These are phyloP conservation scores for Lethenteron reissneri DNA, from an alignment of 2,113 vertebrate genomes.

Conservation along the genomic window DNA sequence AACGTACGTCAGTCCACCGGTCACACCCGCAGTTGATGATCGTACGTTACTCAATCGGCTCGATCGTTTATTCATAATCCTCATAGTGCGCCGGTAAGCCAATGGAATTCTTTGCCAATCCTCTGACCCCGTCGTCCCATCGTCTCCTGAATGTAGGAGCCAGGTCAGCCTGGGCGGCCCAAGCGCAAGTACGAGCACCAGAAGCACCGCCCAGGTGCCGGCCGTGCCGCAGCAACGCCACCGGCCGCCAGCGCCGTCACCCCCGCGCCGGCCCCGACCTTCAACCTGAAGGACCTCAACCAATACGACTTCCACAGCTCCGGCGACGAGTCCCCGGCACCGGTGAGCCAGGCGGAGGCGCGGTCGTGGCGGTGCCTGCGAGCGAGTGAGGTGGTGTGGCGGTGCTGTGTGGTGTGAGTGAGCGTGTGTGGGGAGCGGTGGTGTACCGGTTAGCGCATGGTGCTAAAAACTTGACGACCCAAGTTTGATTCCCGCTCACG, in stretches of 20 bases:
- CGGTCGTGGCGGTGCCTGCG: background rate
- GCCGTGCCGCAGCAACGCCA: conserved; percentile 28
- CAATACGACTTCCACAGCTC: conserved; percentile 93
- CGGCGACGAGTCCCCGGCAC: conserved; percentile 57
- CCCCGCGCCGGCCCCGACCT: conserved; percentile 28
- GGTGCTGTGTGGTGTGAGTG: background rate
- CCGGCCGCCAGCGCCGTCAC: conserved; percentile 19
- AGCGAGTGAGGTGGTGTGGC: background rate
- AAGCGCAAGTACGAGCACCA: conserved; percentile 54
- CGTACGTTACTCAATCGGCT: too few relatives aligned
- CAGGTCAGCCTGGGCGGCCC: conserved; percentile 33
- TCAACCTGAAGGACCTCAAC: conserved; percentile 60
- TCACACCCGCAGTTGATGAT: too few relatives aligned
- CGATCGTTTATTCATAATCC: too few relatives aligned
- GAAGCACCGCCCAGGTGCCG: conserved; percentile 30
- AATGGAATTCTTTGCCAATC: too few relatives aligned
- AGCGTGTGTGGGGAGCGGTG: background rate
- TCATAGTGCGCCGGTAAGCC: too few relatives aligned
- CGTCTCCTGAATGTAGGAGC: too few relatives aligned
- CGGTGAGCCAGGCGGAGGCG: conserved; percentile 26
- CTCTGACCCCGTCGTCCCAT: too few relatives aligned
- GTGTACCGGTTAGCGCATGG: background rate
- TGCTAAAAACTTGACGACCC: background rate
- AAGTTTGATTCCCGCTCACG: background rate
- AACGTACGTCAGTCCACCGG: too few relatives aligned